These are phyloP conservation scores for Aldabrachelys gigantea DNA, from an alignment of 2,113 vertebrate species.

Conservation along the genomic window DNA sequence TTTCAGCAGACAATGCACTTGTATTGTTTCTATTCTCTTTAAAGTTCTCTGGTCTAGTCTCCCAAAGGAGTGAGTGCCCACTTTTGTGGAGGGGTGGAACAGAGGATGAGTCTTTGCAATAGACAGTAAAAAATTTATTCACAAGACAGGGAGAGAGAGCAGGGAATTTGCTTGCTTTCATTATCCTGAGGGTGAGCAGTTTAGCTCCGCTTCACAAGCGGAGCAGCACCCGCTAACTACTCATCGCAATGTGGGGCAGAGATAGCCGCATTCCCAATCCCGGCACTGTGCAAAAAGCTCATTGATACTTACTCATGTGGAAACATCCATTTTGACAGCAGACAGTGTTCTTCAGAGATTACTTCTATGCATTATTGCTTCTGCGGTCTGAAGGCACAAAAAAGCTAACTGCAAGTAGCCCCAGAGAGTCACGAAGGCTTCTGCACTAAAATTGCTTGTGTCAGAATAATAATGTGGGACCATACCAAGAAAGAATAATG, in stretches of 20 bases:
- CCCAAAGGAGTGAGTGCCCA: background rate
- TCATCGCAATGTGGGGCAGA: background rate
- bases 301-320: background rate
- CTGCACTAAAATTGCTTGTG: background rate
- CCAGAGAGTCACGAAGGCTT: background rate
- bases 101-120: background rate
- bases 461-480: background rate
- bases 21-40: background rate
- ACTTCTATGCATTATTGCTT: background rate
- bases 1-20: background rate
- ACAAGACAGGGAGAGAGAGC: background rate
- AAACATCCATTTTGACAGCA: background rate
- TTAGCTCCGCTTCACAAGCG: background rate
- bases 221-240: background rate
- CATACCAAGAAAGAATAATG: background rate
- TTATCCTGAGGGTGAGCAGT: background rate
- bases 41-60: background rate
- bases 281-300: background rate
- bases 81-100: background rate
- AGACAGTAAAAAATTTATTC: background rate
- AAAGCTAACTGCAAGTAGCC: background rate
- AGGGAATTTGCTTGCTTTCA: background rate
- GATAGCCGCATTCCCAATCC: background rate
- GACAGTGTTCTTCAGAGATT: background rate
- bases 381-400: background rate